Evolutionary conservation across 1,140 invertebrate genomes (phyloP).

Genomic region (Pteromalus puparum): DNA sequence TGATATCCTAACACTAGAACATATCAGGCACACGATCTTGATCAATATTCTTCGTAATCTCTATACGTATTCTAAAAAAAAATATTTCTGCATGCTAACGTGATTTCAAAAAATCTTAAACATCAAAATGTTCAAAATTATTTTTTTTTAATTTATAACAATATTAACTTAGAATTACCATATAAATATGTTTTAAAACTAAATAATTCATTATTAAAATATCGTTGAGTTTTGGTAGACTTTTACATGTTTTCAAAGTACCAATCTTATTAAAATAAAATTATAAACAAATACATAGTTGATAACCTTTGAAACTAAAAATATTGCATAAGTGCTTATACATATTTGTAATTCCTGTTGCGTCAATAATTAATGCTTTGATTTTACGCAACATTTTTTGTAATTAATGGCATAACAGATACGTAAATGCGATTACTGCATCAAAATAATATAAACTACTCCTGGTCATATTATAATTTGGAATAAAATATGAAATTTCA

Average conservation of each 20-base stretch:
- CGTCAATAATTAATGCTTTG: not conserved
- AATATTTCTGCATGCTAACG: not conserved
- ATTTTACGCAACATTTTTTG: not conserved
- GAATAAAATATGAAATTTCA: not conserved
- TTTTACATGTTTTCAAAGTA: constrained; percentile 6
- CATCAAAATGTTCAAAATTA: not conserved
- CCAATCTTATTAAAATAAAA: not conserved
- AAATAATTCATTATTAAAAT: not conserved
- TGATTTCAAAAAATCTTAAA: not conserved
- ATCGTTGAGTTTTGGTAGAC: not conserved
- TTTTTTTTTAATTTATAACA: not conserved
- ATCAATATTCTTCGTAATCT: constrained; percentile 6
- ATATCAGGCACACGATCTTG: constrained; percentile 42
- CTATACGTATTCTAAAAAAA: constrained; percentile 22
- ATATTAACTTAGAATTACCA: not conserved
- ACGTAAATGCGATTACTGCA: not conserved
- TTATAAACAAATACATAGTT: not conserved
- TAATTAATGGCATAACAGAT: not conserved
- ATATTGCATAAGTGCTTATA: not conserved
- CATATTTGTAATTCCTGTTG: not conserved
- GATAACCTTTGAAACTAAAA: not conserved
- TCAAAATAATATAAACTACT: not conserved
- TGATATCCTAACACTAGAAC: constrained; percentile 47
- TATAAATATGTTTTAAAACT: not conserved
- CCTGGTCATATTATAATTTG: not conserved